Evolutionary conservation across 2,113 vertebrate species (phyloP), one percentile per base, ranked within the genome.

Genomic region (Cyphomyrus discorhynchus): DNA sequence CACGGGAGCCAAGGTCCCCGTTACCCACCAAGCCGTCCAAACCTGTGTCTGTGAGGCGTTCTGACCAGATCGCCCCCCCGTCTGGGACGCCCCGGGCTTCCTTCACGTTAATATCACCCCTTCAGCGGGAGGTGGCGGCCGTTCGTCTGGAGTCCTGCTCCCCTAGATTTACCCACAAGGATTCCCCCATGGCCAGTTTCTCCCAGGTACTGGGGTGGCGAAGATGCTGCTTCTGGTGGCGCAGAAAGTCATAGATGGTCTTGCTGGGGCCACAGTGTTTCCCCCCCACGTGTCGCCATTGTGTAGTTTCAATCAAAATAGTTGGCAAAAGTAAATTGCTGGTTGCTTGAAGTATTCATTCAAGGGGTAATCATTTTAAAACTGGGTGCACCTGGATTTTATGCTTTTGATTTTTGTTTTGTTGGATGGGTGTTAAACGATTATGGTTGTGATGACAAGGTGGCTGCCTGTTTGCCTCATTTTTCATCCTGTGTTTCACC

Each of bases 1-100:
- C 35, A 88, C 74, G 83, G 77, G 91, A 91, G 9, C 82, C 90
- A 2, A 90, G 45, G 50, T 35, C 86, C 39, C 89, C 52, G 53
- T 46, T 74, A 11, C 56, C n/a, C 0, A 21, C 42, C 42, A 47
- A 39, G n/a, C 49, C 56, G 24, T 89, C 50, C n/a, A 42, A 7
- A 5, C 27, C 8, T 15, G 83, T 74, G 9, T 39, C 88, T 0
- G 27, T 13, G 19, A 27, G 49, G 35, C 15, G 35, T 31, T 50
- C n/a, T n/a, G 17, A 35, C 1, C 45, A 21, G n/a, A 9, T 17
- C 2, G 21, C 27, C 5, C 56, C 42, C 31, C 70, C 24, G 10
- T 80, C 88, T n/a, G 10, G 7, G 6, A 7, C 27, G 21, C 15
- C 88, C 21, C n/a, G 66, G 11, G 62, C 47, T 5, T 5, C 66